A percentile compares a stretch with the other conserved stretches of the same genome.
Conservation (phyloP, 2,113 vertebrate genomes). For the Penelope pileata region DNA sequence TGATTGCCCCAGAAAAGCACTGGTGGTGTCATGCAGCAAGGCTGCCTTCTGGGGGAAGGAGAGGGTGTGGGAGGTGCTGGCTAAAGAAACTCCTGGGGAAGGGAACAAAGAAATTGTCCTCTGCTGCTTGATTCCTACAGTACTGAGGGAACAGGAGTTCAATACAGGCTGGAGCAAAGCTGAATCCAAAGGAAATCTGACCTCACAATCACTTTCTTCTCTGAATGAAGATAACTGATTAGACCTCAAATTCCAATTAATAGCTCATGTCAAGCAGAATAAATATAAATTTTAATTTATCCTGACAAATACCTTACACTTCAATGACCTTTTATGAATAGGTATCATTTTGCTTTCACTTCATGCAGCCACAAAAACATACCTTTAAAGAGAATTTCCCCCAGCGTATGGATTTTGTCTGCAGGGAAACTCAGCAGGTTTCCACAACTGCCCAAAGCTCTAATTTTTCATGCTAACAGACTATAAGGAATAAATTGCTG, state of each 20-base stretch:
- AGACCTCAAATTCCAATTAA: neutral
- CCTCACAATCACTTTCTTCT: neutral
- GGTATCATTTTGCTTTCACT: neutral
- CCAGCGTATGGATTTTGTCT: neutral
- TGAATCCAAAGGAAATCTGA: neutral
- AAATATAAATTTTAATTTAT: neutral
- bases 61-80: neutral
- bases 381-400: neutral
- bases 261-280: neutral
- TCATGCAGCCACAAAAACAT: neutral
- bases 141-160: neutral
- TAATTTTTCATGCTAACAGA: constrained; percentile 24
- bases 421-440: neutral
- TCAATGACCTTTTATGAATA: neutral
- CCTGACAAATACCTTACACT: neutral
- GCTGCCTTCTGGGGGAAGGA: neutral
- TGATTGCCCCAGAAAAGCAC: neutral
- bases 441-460: neutral
- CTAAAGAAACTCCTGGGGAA: neutral
- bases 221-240: neutral
- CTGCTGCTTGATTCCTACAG: neutral
- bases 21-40: accelerated
- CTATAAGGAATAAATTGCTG: constrained; percentile 30
- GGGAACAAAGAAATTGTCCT: neutral
- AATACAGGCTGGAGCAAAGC: neutral